Evolutionary conservation across 2,888 invertebrate species (phyloP).

Genomic region (Stegana nigrithorax): DNA sequence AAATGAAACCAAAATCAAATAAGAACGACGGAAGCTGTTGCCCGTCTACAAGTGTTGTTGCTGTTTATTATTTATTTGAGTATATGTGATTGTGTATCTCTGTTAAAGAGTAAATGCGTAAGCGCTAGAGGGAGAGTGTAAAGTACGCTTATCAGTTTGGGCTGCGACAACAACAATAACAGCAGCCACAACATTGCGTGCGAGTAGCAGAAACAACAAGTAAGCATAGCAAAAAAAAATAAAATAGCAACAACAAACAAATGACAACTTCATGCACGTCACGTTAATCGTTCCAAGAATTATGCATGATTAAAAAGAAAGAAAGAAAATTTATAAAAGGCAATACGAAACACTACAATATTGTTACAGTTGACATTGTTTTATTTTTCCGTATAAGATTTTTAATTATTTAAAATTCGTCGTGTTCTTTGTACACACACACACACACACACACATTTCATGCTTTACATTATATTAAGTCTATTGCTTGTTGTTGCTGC

Average conservation of each 20-base stretch:
- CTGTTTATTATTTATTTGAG: no score
- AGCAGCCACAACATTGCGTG: not conserved
- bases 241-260: slow-evolving; percentile 1
- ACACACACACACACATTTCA: no score
- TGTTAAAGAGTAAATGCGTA: no score
- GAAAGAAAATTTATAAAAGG: not conserved
- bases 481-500: not conserved
- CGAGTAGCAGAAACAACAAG: not conserved
- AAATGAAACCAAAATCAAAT: no score
- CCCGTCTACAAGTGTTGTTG: no score
- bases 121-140: not conserved
- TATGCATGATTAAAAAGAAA: slow-evolving; percentile 5
- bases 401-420: slow-evolving; percentile 11
- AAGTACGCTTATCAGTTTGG: slow-evolving; percentile 4
- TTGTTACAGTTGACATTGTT: not conserved
- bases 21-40: no score
- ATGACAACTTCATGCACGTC: slow-evolving; percentile 1
- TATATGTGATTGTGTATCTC: no score
- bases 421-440: no score
- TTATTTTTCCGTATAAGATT: not conserved
- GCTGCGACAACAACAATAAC: not conserved
- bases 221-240: not conserved
- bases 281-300: slow-evolving; percentile 9
- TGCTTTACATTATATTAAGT: no score
- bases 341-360: not conserved